Percentiles rank a stretch among this genome's conserved stretches.
phyloP scores from a whole-genome alignment of 2,888 invertebrate species.

The Branchipolynoe longqiensis region DNA sequence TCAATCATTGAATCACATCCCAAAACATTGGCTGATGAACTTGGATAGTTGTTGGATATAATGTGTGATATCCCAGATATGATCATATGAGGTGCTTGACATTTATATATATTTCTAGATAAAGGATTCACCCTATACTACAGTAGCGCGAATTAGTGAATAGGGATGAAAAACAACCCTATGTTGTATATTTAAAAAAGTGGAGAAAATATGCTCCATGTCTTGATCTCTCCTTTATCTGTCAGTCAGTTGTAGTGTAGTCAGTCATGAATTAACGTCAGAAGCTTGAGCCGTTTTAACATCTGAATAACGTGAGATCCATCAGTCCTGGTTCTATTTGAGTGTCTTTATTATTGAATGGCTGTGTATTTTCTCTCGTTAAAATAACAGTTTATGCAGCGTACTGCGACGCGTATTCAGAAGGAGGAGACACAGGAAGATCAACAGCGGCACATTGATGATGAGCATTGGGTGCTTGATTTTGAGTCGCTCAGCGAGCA shows the following conservation, averaged over 20 bases:
- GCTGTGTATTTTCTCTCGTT: not conserved
- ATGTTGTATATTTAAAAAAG: not conserved
- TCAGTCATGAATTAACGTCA: not conserved
- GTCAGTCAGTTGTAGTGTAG: not conserved
- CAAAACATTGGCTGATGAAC: no score
- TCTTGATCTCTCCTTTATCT: not conserved
- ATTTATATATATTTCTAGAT: no score
- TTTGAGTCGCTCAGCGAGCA: constrained; percentile 73
- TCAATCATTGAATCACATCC: no score
- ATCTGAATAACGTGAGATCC: not conserved
- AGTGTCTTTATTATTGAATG: not conserved
- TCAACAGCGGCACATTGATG: constrained; percentile 75
- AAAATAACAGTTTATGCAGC: constrained; percentile 81
- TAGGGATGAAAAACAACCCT: no score
- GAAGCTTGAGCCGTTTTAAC: not conserved
- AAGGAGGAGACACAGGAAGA: constrained; percentile 77
- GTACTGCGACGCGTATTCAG: constrained; percentile 77
- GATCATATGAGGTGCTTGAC: no score
- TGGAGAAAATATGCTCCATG: not conserved
- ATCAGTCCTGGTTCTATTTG: no score
- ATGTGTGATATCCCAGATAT: no score
- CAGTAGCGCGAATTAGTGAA: no score
- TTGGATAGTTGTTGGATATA: no score
- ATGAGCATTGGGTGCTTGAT: constrained; percentile 81
- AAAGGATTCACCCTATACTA: no score